Conservation (phyloP, 1,140 invertebrate genomes). For the Myzus persicae region DNA sequence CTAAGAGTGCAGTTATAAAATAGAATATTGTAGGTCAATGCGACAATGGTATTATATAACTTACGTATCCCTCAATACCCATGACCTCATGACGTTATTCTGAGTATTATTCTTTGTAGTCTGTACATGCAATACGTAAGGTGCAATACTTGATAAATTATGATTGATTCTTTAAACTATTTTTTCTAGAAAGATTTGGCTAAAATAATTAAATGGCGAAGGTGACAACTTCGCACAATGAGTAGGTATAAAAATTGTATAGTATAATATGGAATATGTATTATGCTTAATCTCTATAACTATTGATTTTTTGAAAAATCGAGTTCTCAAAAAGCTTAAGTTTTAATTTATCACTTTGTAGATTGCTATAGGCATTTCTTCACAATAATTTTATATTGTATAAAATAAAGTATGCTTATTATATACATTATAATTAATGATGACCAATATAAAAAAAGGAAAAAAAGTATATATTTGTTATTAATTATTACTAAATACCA, state of each 20-base stretch:
- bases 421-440: neutral
- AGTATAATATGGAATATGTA: neutral
- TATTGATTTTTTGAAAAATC: neutral
- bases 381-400: neutral
- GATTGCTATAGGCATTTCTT: neutral
- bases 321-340: neutral
- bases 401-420: neutral
- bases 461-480: neutral
- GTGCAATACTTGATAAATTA: neutral
- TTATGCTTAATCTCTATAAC: no score
- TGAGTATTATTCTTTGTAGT: neutral
- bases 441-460: neutral
- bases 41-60: neutral
- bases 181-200: no score
- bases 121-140: neutral
- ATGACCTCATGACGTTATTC: neutral
- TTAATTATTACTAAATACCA: neutral
- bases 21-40: neutral
- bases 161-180: neutral
- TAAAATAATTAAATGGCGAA: no score
- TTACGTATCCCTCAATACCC: neutral
- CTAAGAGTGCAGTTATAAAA: neutral
- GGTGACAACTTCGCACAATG: neutral
- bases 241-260: neutral
- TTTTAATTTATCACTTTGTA: neutral